Conservation (phyloP, 2,888 invertebrate species). For the Apotomis turbidana region DNA sequence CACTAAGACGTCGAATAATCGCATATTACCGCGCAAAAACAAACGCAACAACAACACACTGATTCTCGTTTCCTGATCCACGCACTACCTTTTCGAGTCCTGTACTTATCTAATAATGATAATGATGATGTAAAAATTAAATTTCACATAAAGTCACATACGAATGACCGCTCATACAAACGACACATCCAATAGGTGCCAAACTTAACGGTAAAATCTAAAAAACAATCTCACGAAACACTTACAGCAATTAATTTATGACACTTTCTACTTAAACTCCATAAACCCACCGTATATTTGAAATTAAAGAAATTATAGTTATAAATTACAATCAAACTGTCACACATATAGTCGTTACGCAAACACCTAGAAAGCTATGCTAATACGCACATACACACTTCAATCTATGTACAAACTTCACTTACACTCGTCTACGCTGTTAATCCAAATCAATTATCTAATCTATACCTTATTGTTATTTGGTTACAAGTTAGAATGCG, state of each 20-base stretch:
- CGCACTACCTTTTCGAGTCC: background rate
- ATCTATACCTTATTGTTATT: background rate
- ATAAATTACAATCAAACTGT: conserved; percentile 42
- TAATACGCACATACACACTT: conserved; percentile 41
- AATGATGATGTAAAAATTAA: too few species aligned
- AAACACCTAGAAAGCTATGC: conserved; percentile 44
- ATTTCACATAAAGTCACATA: too few species aligned
- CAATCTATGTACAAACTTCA: conserved; percentile 5
- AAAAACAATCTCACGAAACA: conserved; percentile 12
- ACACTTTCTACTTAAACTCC: conserved; percentile 34
- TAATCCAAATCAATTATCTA: background rate
- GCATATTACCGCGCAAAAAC: conserved; percentile 51
- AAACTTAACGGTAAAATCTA: conserved; percentile 14
- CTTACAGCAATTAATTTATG: conserved; percentile 32
- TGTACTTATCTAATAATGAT: too few species aligned
- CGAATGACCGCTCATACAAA: too few species aligned
- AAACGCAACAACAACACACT: conserved; percentile 50
- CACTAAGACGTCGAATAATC: background rate
- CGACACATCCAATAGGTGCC: background rate
- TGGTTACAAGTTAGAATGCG: background rate
- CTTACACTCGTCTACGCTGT: conserved; percentile 1
- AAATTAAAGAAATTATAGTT: conserved; percentile 40
- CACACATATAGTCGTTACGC: conserved; percentile 41
- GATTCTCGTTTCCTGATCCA: conserved; percentile 49
- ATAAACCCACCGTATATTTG: conserved; percentile 32